phyloP scores from a whole-genome alignment of 2,797 vertebrate genomes.

The Agapornis canus region DNA sequence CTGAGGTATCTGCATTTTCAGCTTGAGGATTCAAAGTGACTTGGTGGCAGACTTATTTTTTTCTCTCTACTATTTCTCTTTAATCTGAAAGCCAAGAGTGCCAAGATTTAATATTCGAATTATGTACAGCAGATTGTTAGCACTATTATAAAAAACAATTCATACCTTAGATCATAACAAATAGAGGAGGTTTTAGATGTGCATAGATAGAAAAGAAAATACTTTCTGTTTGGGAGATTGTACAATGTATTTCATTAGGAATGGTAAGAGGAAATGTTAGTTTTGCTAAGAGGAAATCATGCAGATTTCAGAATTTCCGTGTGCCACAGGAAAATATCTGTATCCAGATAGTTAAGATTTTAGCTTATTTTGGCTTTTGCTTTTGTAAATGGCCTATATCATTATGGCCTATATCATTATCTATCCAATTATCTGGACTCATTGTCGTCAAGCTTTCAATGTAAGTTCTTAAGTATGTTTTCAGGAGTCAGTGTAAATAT shows the following conservation, averaged over 20 bases:
- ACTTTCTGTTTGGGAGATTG: background rate
- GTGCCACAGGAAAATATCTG: background rate
- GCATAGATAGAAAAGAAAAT: background rate
- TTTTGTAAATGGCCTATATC: background rate
- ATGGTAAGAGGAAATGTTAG: background rate
- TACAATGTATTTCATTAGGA: background rate
- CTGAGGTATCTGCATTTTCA: background rate
- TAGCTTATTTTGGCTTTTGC: background rate
- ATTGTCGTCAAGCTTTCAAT: background rate
- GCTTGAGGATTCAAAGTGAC: background rate
- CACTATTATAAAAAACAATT: background rate
- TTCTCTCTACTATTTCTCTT: background rate
- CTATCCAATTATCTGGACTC: background rate
- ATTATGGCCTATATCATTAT: background rate
- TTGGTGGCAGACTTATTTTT: background rate
- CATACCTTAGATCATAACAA: background rate
- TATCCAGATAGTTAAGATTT: background rate
- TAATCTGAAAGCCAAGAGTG: background rate
- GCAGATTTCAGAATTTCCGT: background rate
- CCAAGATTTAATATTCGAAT: background rate
- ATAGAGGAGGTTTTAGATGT: background rate
- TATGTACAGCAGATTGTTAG: background rate
- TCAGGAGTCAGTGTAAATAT: background rate
- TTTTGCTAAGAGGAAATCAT: background rate
- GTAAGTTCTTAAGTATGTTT: background rate